Evolutionary conservation across 1,140 invertebrate species (phyloP).

Genomic region (Neelides sp.): DNA sequence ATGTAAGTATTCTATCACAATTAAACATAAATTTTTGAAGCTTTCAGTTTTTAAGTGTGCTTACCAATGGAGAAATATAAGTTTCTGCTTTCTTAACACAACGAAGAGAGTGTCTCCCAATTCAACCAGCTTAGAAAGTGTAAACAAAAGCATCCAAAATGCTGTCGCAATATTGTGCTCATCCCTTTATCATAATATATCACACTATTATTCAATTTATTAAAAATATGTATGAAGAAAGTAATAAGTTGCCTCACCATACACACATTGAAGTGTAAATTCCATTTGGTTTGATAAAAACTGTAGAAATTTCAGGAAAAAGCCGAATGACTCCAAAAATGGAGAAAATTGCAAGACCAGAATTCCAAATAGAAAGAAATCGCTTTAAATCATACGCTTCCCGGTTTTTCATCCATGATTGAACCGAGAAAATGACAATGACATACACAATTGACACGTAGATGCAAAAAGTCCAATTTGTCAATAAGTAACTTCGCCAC

Average conservation of each 20-base stretch:
- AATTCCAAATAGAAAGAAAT: constrained; percentile 15
- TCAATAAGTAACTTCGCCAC: too few relatives aligned
- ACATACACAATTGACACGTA: constrained; percentile 7
- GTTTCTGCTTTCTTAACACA: constrained; percentile 15
- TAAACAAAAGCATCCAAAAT: constrained; percentile 14
- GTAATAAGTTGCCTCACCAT: background rate
- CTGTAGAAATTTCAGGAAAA: constrained; percentile 11
- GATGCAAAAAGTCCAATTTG: constrained; percentile 4
- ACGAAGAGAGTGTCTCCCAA: constrained; percentile 21
- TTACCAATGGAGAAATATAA: constrained; percentile 24
- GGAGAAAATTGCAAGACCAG: constrained; percentile 13
- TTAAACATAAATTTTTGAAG: background rate
- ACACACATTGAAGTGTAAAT: constrained; percentile 11
- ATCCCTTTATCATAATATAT: constrained; percentile 6
- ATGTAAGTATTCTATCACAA: background rate
- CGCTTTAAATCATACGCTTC: constrained; percentile 8
- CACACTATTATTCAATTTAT: background rate
- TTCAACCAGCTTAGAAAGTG: constrained; percentile 20
- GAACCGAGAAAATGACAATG: constrained; percentile 1
- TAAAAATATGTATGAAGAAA: constrained; percentile 1
- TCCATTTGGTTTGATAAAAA: constrained; percentile 4
- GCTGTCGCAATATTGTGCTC: constrained; percentile 6
- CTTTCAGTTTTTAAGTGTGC: background rate
- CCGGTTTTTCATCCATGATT: constrained; percentile 10
- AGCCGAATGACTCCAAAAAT: constrained; percentile 10